Conservation (phyloP, 2,797 vertebrate species). For the Allobates femoralis region DNA sequence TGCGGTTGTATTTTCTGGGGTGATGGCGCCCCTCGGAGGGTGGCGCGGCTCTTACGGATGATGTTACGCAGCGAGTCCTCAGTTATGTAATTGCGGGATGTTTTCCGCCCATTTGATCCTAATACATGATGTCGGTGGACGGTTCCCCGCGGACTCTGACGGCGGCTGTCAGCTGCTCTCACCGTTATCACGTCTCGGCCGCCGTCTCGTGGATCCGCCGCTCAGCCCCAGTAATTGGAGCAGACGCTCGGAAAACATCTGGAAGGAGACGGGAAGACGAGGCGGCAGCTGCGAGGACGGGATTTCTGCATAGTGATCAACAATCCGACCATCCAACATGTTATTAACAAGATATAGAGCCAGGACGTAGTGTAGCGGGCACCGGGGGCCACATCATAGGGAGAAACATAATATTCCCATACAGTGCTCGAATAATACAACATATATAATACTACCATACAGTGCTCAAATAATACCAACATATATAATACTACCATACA, state of each 20-base stretch:
- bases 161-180: slow-evolving; percentile 52
- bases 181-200: slow-evolving; percentile 42
- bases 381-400: too few relatives aligned
- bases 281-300: neutral
- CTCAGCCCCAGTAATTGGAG: slow-evolving; percentile 38
- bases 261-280: slow-evolving; percentile 11
- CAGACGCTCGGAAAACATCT: slow-evolving; percentile 43
- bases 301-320: neutral
- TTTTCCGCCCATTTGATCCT: slow-evolving; percentile 14
- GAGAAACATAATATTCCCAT: too few relatives aligned
- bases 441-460: neutral
- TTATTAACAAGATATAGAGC: slow-evolving; percentile 16
- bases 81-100: slow-evolving; percentile 14
- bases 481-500: neutral
- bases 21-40: neutral
- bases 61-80: neutral
- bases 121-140: slow-evolving; percentile 39
- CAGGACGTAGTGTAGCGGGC: neutral
- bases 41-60: neutral
- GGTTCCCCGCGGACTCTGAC: slow-evolving; percentile 33
- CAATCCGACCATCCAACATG: neutral
- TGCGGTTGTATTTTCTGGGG: neutral
- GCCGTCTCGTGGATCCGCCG: neutral
- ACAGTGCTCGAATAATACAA: neutral
- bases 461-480: neutral